Percentiles rank a stretch among this genome's conserved stretches.
Evolutionary conservation across 2,888 invertebrate species (phyloP).

Genomic region (Acleris literana): DNA sequence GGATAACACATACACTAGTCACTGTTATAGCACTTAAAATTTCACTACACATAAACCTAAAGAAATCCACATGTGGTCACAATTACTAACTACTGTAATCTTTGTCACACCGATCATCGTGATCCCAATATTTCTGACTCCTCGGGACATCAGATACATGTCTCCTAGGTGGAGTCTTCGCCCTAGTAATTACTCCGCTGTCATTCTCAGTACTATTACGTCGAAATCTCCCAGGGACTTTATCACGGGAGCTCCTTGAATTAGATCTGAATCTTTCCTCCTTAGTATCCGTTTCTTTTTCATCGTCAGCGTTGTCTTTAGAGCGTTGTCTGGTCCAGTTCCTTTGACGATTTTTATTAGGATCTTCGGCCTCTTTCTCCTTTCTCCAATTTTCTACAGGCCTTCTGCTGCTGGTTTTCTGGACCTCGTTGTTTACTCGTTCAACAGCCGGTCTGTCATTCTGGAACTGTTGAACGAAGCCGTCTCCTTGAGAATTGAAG

Average conservation of each 20-base stretch:
- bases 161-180: conserved; percentile 56
- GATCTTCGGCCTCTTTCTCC: conserved; percentile 64
- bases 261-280: conserved; percentile 45
- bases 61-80: conserved; percentile 1
- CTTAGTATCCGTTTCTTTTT: conserved; percentile 52
- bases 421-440: conserved; percentile 65
- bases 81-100: conserved; percentile 75
- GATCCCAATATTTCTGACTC: conserved; percentile 77
- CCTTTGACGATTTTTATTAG: conserved; percentile 58
- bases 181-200: conserved; percentile 33
- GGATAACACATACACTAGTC: conserved; percentile 1
- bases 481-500: conserved; percentile 60
- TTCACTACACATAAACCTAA: conserved; percentile 32
- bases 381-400: conserved; percentile 72
- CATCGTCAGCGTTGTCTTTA: conserved; percentile 63
- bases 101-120: conserved; percentile 75
- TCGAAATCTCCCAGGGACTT: conserved; percentile 49
- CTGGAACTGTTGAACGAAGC: conserved; percentile 49
- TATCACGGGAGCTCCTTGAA: conserved; percentile 53
- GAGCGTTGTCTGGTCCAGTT: conserved; percentile 69
- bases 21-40: conserved; percentile 35
- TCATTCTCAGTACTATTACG: conserved; percentile 60
- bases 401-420: conserved; percentile 56
- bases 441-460: conserved; percentile 50
- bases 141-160: conserved; percentile 73